Base-by-base conservation (phyloP, 2,113 vertebrate species). In the Opisthocomus hoazin region DNA sequence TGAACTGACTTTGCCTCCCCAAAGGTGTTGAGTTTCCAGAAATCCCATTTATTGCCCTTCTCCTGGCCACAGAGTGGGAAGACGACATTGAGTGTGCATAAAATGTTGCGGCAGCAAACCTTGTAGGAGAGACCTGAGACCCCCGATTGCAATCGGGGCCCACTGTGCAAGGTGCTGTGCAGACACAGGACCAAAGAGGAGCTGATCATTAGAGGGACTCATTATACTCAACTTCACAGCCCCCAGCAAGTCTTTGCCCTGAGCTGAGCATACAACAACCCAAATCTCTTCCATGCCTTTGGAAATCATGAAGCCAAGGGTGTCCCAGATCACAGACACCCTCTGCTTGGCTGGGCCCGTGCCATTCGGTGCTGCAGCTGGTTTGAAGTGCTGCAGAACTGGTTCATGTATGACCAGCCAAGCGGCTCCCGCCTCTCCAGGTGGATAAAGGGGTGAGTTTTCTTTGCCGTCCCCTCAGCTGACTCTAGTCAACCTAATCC, bases 21-120 rank as follows among this genome's bases (percentile, higher is more conserved):
- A 51, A 37, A 70, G 34, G 23, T n/a, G 27, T 34, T 43, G 75
- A 79, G n/a, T 23, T 24, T 50, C 70, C 66, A 88, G 29, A 75
- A 83, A 63, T 32, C n/a, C n/a, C 43, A 45, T 63, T 30, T 50
- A 19, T 10, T 46, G 36, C 20, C 21, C 6, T 68, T 58, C 37
- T 88, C 8, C 0, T 0, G 14, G 7, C 14, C 17, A 8, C 0
- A 0, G 27, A 30, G 51, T 22, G 20, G 15, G 68, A 45, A 61
- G 30, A 19, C 60, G 56, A 16, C 5, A 7, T 5, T 6, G n/a
- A 39, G 39, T 27, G 11, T 18, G n/a, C 8, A 8, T 8, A 66
- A 58, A 80, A 9, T 17, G 2, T 5, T 4, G 37, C 17, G 34
- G n/a, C 12, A 17, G 6, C 30, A 29, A 34, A 65, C 3, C n/a